A percentile compares a stretch with the other conserved stretches of the same genome.
Conservation (phyloP, 2,113 vertebrate species). For the Nothoprocta perdicaria region DNA sequence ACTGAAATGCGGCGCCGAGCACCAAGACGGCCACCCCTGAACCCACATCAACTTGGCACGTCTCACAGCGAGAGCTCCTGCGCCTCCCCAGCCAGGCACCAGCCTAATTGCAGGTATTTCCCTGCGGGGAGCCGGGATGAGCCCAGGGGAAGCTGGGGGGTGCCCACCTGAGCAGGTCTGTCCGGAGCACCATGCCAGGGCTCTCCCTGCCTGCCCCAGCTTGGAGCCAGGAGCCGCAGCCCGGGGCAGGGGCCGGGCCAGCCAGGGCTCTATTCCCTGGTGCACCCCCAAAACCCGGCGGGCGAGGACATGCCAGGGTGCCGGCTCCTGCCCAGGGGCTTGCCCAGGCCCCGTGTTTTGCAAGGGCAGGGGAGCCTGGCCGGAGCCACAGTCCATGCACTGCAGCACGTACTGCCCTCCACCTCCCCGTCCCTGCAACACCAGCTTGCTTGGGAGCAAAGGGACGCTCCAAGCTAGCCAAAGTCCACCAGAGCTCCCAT, state of each 20-base stretch:
- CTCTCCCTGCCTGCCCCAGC: constrained; percentile 1
- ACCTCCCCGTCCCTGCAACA: not conserved
- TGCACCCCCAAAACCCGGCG: not conserved
- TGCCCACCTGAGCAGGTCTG: constrained; percentile 13
- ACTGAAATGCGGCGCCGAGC: not conserved
- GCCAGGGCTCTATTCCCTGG: constrained; percentile 32
- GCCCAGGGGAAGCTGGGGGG: not conserved
- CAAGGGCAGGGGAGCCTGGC: not conserved
- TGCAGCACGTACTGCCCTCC: no score
- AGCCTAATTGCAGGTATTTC: not conserved
- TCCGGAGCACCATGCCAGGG: not conserved
- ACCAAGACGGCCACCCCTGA: not conserved
- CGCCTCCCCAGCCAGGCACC: not conserved
- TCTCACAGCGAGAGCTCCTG: not conserved
- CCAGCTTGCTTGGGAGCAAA: not conserved
- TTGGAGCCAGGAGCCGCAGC: not conserved
- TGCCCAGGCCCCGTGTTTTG: not conserved
- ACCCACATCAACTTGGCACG: not conserved
- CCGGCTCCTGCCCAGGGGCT: not conserved
- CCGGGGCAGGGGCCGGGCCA: not conserved
- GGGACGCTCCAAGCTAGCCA: not conserved
- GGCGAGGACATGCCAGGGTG: not conserved
- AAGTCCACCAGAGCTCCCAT: not conserved
- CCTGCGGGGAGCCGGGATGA: not conserved
- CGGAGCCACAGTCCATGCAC: not conserved